Base-by-base conservation (phyloP, 1,140 invertebrate species). In the Lepidurus arcticus region DNA sequence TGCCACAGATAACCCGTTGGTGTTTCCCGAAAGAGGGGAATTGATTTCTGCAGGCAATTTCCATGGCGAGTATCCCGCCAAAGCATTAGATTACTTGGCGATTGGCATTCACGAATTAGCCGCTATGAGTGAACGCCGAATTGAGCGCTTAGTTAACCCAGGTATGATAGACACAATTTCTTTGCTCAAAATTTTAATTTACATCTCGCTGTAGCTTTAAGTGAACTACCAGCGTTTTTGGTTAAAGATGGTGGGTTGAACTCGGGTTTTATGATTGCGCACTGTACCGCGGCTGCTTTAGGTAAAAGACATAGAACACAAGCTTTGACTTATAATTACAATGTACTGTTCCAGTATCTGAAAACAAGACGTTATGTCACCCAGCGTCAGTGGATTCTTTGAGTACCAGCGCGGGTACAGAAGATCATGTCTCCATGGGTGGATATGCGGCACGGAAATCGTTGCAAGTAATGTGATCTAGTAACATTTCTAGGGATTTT, bases 401-500 rank as follows among this genome's bases (percentile, higher is more conserved):
- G 75, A 89, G 90, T 76, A 92, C 91, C 0, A 91, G 90, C 82
- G 92, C 90, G 16, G 91, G 90, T 42, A 91, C 90, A n/a, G 91
- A 92, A 84, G 91, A 92, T 84, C 91, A 92, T 83, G 91, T 92
- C 44, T 90, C 89, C 0, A 92, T 92, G 91, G 91, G 92, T 43
- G 91, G 90, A 7, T 92, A 90, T 83, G 84, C 91, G 0, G 91
- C 91, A 0, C 83, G 92, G 76, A 92, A 92, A 84, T 88, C 88
- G 43, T 84, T 86, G 75, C 83, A 85, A 82, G 53, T 65, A 65
- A 65, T 7, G 21, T 65, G 84, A 85, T 81, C 74, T 9, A 24
- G 26, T 16, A 43, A 45, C 43, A 74, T n/a, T n/a, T 47, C 53
- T 65, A 13, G 6, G 1, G 16, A 65, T 16, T 11, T n/a, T n/a